These are phyloP conservation scores for Sus scrofa DNA, from an alignment of 2,113 vertebrate genomes.

Conservation along the genomic window T2T-Sscrofa CM000827.6:80120501-80121000, in stretches of 20 bases:
- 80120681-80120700: not conserved
- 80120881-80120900: not conserved
- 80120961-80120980: not conserved
- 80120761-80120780: not conserved
- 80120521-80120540: conserved; percentile 20
- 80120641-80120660: not conserved
- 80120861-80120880: not conserved
- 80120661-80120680: not conserved
- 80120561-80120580: conserved; percentile 52
- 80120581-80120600: conserved; percentile 27
- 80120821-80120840: not conserved
- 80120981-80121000: not conserved
- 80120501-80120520: conserved; percentile 76
- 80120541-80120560: not conserved
- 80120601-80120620: not conserved
- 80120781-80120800: not conserved
- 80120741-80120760: not conserved
- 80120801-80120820: not conserved
- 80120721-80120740: not conserved
- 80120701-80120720: not conserved
- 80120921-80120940: not conserved
- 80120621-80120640: not conserved
- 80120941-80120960: not conserved
- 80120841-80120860: not conserved
- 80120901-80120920: not conserved